Evolutionary conservation across 2,888 invertebrate genomes (phyloP), one percentile per base, ranked within the genome.

Genomic region (Volucella inflata): DNA sequence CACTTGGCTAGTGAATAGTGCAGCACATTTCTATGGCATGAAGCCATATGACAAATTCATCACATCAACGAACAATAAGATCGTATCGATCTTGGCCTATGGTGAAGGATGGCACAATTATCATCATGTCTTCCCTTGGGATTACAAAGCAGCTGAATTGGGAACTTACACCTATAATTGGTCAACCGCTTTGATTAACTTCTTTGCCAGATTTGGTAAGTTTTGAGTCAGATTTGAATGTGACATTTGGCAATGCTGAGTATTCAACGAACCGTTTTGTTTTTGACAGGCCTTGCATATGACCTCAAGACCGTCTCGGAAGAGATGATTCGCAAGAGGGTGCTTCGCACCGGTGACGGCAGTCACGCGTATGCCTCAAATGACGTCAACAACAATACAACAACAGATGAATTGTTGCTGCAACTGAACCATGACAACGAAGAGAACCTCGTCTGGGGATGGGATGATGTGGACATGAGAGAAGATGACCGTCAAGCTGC

Each of bases 1-100:
- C 89, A 98, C 98, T 0, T 98, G 98, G 98, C 93, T 97, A 79
- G 97, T 98, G 16, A 98, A 98, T 93, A 97, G 97, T 81, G 97
- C 97, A 0, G 98, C 98, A 0, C 98, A 98, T 91, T 95, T 97
- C 89, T 98, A 96, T 94, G 98, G 98, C 88, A 96, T 94, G 91
- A 95, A 95, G 89, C 98, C 98, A 1, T 98, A 97, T 91, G 98
- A 99, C 91, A 94, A 94, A 87, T 92, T 93, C 77, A 95, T 95
- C 89, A 94, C 95, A 88, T 94, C 97, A 0, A 94, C 95, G 1
- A 95, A 97, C 90, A 96, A 95, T 89, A 91, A 93, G 79, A 89
- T 93, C 0, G 96, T 97, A 0, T 95, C 95, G 0, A 91, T 95
- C 8, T 92, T 94, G 48, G 95, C 96, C 0, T 93, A 95, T 57